Evolutionary conservation across 2,888 invertebrate species (phyloP), one percentile per base, ranked within the genome.

Genomic region (Yponomeuta malinellus): DNA sequence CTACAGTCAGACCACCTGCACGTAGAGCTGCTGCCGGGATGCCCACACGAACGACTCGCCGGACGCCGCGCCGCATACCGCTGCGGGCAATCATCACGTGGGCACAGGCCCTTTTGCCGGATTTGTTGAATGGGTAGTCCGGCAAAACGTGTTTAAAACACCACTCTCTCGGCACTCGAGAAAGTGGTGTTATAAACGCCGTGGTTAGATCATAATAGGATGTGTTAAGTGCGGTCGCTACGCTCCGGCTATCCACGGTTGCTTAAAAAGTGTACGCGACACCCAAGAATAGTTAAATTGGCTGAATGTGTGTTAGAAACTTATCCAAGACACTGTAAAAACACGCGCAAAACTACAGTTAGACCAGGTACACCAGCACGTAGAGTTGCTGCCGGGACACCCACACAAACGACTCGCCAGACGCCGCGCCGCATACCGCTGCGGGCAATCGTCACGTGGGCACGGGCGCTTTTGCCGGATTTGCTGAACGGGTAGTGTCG

Each of bases 11-110:
- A 33, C 23, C 73, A 99, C 99, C 71, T 99, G 93, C 73, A 99
- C 98, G 87, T 99, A 99, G 76, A 99, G 93, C 87, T 99, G 98
- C 84, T 99, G 98, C 81, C 98, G 98, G 69, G 98, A 98, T 93
- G 99, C 95, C 99, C 99, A 99, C 80, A 98, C 95, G 89, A 99
- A 99, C 95, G 97, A 96, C 85, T 99, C 98, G 71, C 97, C 96
- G 15, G 95, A 94, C 79, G 95, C 96, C 80, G 72, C 31, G 59
- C 88, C 89, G 76, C 89, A 89, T 59, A 97, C 95, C 71, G 95
- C 94, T 94, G 81, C 65, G n/a, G 67, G 37, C 10, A 43, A 67
- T 15, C 6, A 23, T 52, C 15, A 52, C 15, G 52, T 52, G 52
- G 52, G 52, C 52, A 52, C 52, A 12, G 52, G 52, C 52, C 12